Evolutionary conservation across 2,113 vertebrate genomes (phyloP), one percentile per base, ranked within the genome.

Genomic region (Gasterosteus aculeatus): DNA sequence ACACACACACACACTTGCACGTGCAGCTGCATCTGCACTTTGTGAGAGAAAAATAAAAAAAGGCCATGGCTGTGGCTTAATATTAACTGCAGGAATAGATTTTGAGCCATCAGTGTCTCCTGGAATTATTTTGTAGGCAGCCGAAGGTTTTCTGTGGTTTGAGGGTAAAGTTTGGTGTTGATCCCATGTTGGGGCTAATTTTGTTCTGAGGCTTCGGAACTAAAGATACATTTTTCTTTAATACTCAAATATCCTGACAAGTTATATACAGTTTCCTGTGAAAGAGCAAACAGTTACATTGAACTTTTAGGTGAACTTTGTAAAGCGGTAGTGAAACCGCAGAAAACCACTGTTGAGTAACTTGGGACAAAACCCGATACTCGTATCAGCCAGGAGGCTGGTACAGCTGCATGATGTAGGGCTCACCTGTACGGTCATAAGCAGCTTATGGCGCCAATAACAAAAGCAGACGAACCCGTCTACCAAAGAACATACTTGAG

Each of bases 361-460:
- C 35, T 75, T 39, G 1, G 64, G 42, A 63, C 7, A 64, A 59
- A 74, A 62, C 41, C 35, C 22, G 66, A 63, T 61, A 64, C 46
- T 69, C 31, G 6, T 60, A 74, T 78, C 67, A 71, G 72, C 75
- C 14, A 70, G 77, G 57, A 72, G 62, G 63, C 72, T 72, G 71
- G 84, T 72, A 59, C 65, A 57, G 69, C 38, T 47, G 81, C 79
- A 79, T 84, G 69, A 83, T 82, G 83, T 82, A 80, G 83, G 78
- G 62, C 73, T 85, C 85, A 90, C 85, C 84, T 89, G 83, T 83
- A 56, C 72, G 60, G 68, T 74, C 83, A 85, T 65, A 90, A 91
- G 86, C 69, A 90, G 88, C 86, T 91, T 90, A 92, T 80, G 67
- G 74, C 77, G 51, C 73, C 70, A 72, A 84, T 85, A 91, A 85